Conservation (phyloP, 2,113 vertebrate genomes). For the Irena cyanogastra region DNA sequence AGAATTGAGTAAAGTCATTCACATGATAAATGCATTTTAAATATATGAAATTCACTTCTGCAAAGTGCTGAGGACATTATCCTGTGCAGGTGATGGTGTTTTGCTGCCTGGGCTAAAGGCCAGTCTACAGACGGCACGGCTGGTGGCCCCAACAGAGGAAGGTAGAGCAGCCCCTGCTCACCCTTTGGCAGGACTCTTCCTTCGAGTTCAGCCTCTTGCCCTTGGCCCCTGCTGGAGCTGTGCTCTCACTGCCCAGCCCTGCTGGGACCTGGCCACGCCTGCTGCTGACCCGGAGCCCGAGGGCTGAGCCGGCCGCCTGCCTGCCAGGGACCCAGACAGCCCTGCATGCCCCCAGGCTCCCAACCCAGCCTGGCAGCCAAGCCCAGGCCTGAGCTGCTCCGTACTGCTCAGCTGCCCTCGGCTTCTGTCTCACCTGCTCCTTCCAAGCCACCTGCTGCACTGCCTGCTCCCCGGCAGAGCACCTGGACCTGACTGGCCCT, state of each 20-base stretch:
- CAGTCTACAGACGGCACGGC: neutral
- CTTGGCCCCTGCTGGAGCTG: neutral
- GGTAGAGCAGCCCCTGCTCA: neutral
- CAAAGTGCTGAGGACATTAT: neutral
- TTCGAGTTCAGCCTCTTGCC: neutral
- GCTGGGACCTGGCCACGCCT: neutral
- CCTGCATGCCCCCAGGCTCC: neutral
- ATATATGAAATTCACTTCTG: neutral
- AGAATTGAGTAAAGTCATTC: neutral
- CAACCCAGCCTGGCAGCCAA: fast-evolving
- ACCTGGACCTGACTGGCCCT: neutral
- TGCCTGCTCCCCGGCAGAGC: fast-evolving
- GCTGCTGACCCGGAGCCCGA: fast-evolving
- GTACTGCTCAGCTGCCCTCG: fast-evolving
- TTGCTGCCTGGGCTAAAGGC: neutral
- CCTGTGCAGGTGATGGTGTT: fast-evolving
- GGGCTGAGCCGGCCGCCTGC: fast-evolving
- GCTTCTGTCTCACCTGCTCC: neutral
- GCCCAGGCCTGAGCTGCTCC: fast-evolving
- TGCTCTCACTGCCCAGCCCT: fast-evolving
- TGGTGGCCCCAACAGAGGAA: neutral
- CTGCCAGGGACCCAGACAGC: no score
- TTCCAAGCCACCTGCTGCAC: neutral
- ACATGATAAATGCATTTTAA: neutral
- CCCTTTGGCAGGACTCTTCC: neutral